A percentile compares a stretch with the other conserved stretches of the same genome.
phyloP scores from a whole-genome alignment of 2,888 invertebrate genomes.

The Glaucopsyche alexis region DNA sequence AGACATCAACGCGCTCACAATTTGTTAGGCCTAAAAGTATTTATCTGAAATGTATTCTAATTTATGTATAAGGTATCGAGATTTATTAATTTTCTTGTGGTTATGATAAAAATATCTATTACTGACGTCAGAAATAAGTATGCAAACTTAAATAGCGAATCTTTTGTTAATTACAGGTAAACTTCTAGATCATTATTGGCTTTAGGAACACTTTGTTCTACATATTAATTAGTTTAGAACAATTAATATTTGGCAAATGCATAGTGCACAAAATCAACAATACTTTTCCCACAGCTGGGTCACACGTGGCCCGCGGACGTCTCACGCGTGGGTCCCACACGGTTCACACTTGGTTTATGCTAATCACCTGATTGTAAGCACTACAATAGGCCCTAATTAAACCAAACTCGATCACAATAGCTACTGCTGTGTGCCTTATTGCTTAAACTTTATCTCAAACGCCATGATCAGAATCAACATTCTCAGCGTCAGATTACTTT shows the following conservation, averaged over 20 bases:
- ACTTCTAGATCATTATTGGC: neutral
- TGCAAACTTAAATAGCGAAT: neutral
- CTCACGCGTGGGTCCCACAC: neutral
- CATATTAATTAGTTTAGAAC: neutral
- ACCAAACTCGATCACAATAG: constrained; percentile 3
- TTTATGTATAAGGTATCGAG: too few relatives aligned
- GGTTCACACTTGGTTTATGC: neutral
- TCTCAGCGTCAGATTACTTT: neutral
- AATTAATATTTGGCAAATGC: constrained; percentile 12
- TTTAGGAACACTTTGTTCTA: neutral
- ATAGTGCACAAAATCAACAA: constrained; percentile 10
- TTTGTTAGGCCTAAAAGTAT: too few relatives aligned
- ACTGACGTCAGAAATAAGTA: too few relatives aligned
- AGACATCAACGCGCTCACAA: constrained; percentile 6
- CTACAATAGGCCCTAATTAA: constrained; percentile 1
- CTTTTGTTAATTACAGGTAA: neutral
- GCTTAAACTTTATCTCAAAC: neutral
- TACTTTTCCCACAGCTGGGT: neutral
- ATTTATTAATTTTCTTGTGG: too few relatives aligned
- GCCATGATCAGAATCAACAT: neutral
- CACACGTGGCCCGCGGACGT: neutral
- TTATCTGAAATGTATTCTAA: too few relatives aligned
- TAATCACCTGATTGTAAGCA: neutral
- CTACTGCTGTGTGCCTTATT: neutral
- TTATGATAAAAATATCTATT: too few relatives aligned